Conservation (phyloP, 2,797 vertebrate species). For the Rhinichthys osculus region DNA sequence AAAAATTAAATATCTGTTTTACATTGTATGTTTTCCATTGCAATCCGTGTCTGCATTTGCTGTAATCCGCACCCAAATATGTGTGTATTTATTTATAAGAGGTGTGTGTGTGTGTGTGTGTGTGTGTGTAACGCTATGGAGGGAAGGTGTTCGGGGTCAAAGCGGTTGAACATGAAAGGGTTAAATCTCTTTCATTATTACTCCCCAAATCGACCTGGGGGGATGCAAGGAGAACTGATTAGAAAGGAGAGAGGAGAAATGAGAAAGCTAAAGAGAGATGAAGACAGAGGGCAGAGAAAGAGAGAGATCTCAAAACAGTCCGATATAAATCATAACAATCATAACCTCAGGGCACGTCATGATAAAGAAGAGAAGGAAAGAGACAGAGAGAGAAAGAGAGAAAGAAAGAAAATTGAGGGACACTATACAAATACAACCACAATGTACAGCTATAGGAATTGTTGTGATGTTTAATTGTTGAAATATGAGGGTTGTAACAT, state of each 20-base stretch:
- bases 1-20: neutral
- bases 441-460: neutral
- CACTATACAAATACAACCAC: constrained; percentile 34
- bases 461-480: constrained; percentile 1
- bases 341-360: constrained; percentile 64
- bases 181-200: constrained; percentile 71
- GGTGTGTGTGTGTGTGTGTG: neutral
- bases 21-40: neutral
- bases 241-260: constrained; percentile 61
- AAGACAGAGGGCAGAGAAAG: constrained; percentile 52
- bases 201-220: constrained; percentile 64
- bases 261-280: constrained; percentile 63
- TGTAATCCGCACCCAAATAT: neutral
- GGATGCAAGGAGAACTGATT: constrained; percentile 68
- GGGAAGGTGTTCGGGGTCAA: constrained; percentile 56
- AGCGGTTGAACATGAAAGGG: constrained; percentile 59
- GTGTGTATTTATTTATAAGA: constrained; percentile 22
- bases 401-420: constrained; percentile 33
- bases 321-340: constrained; percentile 71
- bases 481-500: neutral
- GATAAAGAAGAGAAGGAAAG: constrained; percentile 53
- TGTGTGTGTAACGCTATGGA: constrained; percentile 7
- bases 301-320: constrained; percentile 60
- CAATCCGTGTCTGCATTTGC: neutral
- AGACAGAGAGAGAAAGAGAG: constrained; percentile 23